Evolutionary conservation across 2,797 vertebrate genomes (phyloP).

Genomic region (Amblyopsis hoosieri): DNA sequence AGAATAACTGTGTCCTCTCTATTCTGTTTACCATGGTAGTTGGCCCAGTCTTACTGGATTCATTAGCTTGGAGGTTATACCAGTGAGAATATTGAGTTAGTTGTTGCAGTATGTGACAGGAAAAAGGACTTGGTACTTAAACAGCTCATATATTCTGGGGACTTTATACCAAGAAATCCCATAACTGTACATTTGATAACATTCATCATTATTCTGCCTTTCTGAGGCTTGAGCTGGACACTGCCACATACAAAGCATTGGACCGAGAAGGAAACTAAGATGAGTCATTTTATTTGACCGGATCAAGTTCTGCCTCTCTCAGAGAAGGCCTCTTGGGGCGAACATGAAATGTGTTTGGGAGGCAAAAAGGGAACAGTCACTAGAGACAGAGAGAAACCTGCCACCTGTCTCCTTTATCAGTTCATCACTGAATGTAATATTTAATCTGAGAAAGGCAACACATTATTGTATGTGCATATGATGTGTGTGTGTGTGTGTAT

Average conservation of each 20-base stretch:
- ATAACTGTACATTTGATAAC: neutral
- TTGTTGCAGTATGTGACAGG: neutral
- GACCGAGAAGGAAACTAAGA: neutral
- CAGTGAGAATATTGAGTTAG: neutral
- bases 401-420: neutral
- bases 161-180: neutral
- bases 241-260: neutral
- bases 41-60: neutral
- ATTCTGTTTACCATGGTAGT: neutral
- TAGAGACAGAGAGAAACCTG: constrained; percentile 1
- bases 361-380: constrained; percentile 17
- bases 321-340: constrained; percentile 7
- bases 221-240: neutral
- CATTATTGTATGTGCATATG: neutral
- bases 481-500: neutral
- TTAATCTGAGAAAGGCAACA: constrained; percentile 1
- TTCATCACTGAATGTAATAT: neutral
- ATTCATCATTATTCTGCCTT: neutral
- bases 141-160: neutral
- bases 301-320: neutral
- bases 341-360: constrained; percentile 5
- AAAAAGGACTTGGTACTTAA: neutral
- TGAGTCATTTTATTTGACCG: neutral
- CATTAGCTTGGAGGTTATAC: constrained; percentile 1
- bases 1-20: constrained; percentile 14